These are phyloP conservation scores for Epizoanthus rinbou DNA, from an alignment of 92 coral and sea anemone species.

Conservation along the genomic window DNA sequence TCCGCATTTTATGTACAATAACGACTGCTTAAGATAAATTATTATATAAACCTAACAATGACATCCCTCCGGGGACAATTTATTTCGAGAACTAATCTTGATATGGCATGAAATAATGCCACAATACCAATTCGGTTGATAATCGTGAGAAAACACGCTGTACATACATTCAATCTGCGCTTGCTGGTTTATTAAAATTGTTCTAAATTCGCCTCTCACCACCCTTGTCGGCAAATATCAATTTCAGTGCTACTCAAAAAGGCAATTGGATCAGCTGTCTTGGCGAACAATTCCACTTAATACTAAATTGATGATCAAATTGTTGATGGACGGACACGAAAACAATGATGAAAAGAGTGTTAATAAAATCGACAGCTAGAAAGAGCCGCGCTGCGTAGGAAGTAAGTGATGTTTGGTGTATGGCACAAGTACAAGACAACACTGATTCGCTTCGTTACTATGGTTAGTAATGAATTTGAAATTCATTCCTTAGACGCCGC, in stretches of 20 bases:
- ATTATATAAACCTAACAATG: neutral
- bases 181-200: neutral
- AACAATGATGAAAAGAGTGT: slow-evolving; percentile 33
- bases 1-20: neutral
- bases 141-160: too few relatives aligned
- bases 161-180: too few relatives aligned
- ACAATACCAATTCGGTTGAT: neutral
- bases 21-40: neutral
- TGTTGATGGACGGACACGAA: slow-evolving; percentile 29
- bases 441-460: slow-evolving; percentile 5
- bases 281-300: slow-evolving; percentile 25
- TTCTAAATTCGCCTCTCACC: neutral
- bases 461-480: slow-evolving; percentile 28
- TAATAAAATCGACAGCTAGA: slow-evolving; percentile 40
- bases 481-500: slow-evolving; percentile 33
- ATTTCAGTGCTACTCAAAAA: slow-evolving; percentile 11
- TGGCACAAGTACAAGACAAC: too few relatives aligned
- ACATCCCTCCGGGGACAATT: neutral
- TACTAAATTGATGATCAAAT: slow-evolving; percentile 37
- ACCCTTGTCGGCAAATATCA: slow-evolving; percentile 3
- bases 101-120: neutral
- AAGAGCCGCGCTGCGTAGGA: slow-evolving; percentile 23
- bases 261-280: slow-evolving; percentile 25
- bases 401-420: neutral
- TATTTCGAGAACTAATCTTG: neutral